Evolutionary conservation across 2,888 invertebrate genomes (phyloP), one percentile per base, ranked within the genome.

Genomic region (Nomada flava): DNA sequence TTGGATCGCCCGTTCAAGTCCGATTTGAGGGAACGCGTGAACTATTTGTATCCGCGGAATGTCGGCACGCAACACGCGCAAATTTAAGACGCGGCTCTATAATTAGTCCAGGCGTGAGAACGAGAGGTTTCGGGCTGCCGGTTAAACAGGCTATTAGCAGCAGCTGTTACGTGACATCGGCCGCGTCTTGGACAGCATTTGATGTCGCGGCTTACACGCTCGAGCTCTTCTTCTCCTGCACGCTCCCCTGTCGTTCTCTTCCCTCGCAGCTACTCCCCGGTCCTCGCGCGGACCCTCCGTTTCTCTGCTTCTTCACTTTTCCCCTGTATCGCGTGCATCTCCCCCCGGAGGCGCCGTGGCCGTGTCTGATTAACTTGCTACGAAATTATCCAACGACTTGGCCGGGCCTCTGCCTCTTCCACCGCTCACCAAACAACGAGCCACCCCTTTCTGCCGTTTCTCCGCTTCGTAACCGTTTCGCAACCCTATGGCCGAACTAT

Each of bases 91-190:
- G 57, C 74, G 74, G 42, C 69, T 76, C 79, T 85, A 76, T 85
- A 85, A 85, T 76, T 82, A 85, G 79, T 62, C 65, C 2, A 55
- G 64, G 67, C 76, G 76, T 83, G 77, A 73, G 83, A 77, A 79
- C 68, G 73, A 69, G 82, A 78, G 86, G 77, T 86, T 77, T 77
- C 74, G 64, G 67, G 57, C 79, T 64, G 62, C 50, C 70, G 71
- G 83, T 86, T 88, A 88, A 90, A 86, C 89, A 86, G 86, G 84
- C 89, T 89, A 90, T 90, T 91, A 90, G 88, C 84, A 85, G 86
- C 91, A 91, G 90, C 90, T 88, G 91, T 87, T 89, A 89, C 90
- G 79, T 88, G 89, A 89, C 91, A 89, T 89, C 88, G 88, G 79
- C 91, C 91, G 85, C 86, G 82, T 89, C 90, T 91, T 87, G 90